A percentile compares a stretch with the other conserved stretches of the same genome.
Evolutionary conservation across 2,113 vertebrate species (phyloP).

Genomic region (Brachypodius melanocephalos): DNA sequence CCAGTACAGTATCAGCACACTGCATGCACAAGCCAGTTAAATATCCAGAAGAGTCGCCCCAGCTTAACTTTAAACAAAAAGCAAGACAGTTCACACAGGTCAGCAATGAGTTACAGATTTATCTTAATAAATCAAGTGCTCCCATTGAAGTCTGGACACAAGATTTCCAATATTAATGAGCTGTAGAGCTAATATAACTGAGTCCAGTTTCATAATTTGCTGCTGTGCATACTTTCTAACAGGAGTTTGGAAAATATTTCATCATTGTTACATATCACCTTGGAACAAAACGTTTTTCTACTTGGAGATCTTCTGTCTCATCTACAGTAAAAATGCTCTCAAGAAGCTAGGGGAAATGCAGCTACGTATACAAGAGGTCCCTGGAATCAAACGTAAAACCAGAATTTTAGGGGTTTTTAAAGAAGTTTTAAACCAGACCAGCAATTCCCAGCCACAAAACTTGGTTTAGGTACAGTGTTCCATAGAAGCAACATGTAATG

Average conservation of each 20-base stretch:
- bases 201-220: background rate
- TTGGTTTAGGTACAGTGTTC: background rate
- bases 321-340: background rate
- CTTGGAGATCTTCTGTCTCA: background rate
- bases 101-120: background rate
- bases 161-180: background rate
- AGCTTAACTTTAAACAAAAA: conserved; percentile 13
- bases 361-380: background rate
- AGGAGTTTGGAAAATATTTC: background rate
- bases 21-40: background rate
- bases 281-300: background rate
- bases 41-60: background rate
- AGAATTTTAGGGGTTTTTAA: background rate
- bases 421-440: background rate
- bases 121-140: background rate
- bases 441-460: background rate
- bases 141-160: background rate
- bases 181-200: background rate
- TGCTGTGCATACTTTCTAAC: background rate
- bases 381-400: background rate
- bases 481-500: background rate
- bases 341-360: background rate
- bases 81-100: background rate
- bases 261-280: background rate
- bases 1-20: background rate